Conservation (phyloP, 92 coral and sea anemone genomes). For the Parazoanthus atlanticus region DNA sequence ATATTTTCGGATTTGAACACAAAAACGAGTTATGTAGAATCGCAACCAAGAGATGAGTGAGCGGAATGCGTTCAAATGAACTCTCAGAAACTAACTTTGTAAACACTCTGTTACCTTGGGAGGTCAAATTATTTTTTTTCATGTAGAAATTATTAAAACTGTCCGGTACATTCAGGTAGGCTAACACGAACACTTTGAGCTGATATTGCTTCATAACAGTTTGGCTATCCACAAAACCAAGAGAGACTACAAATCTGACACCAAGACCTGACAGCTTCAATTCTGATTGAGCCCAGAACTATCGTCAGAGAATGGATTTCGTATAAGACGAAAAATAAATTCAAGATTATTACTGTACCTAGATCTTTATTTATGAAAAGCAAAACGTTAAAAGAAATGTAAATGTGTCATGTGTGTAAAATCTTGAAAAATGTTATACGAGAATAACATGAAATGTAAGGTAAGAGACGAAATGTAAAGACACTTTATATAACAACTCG, state of each 20-base stretch:
- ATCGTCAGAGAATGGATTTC: background rate
- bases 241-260: background rate
- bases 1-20: background rate
- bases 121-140: background rate
- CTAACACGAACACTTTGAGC: background rate
- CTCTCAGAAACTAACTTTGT: background rate
- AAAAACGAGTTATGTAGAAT: background rate
- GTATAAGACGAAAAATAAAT: too few species aligned
- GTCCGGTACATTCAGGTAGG: background rate
- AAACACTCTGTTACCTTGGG: constrained; percentile 10
- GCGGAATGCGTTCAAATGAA: background rate
- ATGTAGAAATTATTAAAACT: background rate
- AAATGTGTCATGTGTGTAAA: background rate
- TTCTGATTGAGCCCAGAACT: background rate
- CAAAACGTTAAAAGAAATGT: background rate
- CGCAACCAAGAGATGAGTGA: background rate
- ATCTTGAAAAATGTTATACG: too few species aligned
- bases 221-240: background rate
- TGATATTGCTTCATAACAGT: background rate
- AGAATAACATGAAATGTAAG: background rate
- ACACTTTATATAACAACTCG: background rate
- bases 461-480: background rate
- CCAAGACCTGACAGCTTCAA: background rate
- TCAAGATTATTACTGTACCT: background rate
- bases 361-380: too few species aligned